Base-by-base conservation (phyloP, 2,113 vertebrate species). In the Tetrao urogallus region DNA sequence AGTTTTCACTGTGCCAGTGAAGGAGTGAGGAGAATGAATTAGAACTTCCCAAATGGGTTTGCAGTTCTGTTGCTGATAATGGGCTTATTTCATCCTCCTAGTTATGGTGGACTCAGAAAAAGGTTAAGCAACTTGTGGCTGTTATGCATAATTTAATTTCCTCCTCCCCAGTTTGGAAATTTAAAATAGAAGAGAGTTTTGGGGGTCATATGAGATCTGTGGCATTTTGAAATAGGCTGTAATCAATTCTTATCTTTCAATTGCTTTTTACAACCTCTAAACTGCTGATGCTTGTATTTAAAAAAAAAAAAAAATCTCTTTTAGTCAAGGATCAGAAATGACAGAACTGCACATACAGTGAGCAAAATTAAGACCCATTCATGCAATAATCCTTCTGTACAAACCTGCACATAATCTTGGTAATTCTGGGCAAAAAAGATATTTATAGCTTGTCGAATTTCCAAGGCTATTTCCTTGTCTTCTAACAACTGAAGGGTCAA, bases 111-210 rank as follows among this genome's bases (percentile, higher is more conserved):
- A 28, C 64, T 94, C 88, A 11, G 69, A 50, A 90, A 96, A 92
- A 96, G 85, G 90, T 96, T 97, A 95, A 97, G 73, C 52, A 96
- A 97, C 92, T 94, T 82, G 77, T 88, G 70, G 28, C 45, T 94
- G 64, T 91, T 97, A 97, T 95, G 63, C 94, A 94, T 96, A 96
- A 95, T 95, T 95, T 95, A 96, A 97, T 93, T 60, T 58, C 40
- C 60, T 88, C 28, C 25, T 38, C n/a, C 74, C 74, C 25, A 8
- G 38, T 42, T 90, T 94, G 77, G 75, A 94, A 95, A 63, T 90
- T 90, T 78, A 89, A 95, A 92, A 94, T 27, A 79, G 66, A 91
- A 88, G 88, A 86, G 75, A 64, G 57, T 74, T 95, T 91, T 66
- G 86, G 8, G 47, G 76, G 16, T 88, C 63, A 18, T 89, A 84